These are phyloP conservation scores for Heliconius erato DNA, from an alignment of 2,888 invertebrate species.

Conservation along the genomic window DNA sequence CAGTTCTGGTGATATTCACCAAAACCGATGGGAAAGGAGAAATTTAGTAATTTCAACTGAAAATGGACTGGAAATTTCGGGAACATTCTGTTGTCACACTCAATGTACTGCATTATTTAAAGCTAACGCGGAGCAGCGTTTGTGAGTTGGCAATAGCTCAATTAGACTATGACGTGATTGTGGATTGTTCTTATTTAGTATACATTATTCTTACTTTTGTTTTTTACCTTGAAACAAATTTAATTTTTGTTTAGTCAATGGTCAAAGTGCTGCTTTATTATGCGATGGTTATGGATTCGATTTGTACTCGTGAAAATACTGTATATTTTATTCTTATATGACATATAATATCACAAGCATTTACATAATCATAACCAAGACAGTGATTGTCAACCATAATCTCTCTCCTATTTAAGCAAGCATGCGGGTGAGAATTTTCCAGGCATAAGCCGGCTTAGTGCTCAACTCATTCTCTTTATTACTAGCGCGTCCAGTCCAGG, in stretches of 20 bases:
- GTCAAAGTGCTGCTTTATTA: not conserved
- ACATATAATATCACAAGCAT: not conserved
- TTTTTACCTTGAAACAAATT: too few species aligned
- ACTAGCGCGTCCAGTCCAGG: constrained; percentile 34
- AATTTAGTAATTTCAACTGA: constrained; percentile 5
- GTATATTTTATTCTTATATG: not conserved
- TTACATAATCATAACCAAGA: not conserved
- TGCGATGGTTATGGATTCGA: not conserved
- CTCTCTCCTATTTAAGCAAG: constrained; percentile 40
- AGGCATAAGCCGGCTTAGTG: constrained; percentile 46
- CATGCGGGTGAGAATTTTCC: constrained; percentile 43
- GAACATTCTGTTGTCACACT: not conserved
- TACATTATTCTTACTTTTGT: not conserved
- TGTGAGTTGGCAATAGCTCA: not conserved
- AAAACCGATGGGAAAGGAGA: not conserved
- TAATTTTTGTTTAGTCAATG: too few species aligned
- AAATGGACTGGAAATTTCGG: constrained; percentile 1
- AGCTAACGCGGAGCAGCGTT: not conserved
- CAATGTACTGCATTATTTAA: constrained; percentile 4
- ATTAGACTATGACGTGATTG: constrained; percentile 1
- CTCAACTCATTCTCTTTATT: constrained; percentile 47
- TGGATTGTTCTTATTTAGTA: not conserved
- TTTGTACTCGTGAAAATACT: not conserved
- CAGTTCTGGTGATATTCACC: not conserved
- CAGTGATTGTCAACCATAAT: not conserved